Evolutionary conservation across 1,140 invertebrate genomes (phyloP).

Genomic region (Micrasema longulum): DNA sequence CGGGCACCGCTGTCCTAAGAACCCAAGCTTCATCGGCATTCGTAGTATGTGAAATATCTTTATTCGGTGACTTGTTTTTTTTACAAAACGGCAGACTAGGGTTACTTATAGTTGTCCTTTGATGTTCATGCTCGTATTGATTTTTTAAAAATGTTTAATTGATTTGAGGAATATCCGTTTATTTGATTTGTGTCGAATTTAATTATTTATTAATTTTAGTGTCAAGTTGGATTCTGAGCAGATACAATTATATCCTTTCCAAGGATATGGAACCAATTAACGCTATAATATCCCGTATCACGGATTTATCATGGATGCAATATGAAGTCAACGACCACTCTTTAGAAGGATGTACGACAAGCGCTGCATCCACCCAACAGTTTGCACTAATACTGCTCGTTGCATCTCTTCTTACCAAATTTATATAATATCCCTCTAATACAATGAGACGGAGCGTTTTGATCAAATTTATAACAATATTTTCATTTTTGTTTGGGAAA

Average conservation of each 20-base stretch:
- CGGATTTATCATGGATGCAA: background rate
- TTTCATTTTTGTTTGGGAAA: no score
- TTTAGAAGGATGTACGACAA: background rate
- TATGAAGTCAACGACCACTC: conserved; percentile 18
- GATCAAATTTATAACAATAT: no score
- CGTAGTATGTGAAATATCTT: no score
- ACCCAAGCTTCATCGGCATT: no score
- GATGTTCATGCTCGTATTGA: no score
- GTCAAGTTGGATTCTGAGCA: conserved; percentile 35
- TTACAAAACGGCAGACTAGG: no score
- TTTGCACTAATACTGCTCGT: background rate
- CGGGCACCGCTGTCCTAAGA: no score
- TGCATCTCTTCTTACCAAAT: conserved; percentile 8
- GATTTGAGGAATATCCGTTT: background rate
- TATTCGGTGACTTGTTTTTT: no score
- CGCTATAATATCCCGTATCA: background rate
- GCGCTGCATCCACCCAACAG: background rate
- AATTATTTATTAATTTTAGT: conserved; percentile 14
- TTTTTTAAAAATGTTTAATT: background rate
- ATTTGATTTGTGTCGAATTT: background rate
- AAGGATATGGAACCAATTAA: background rate
- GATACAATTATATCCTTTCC: background rate
- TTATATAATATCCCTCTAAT: no score
- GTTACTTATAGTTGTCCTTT: no score
- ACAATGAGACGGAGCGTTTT: no score